These are phyloP conservation scores for Batillaria attramentaria DNA, from an alignment of 1,140 invertebrate species.

Conservation along the genomic window DNA sequence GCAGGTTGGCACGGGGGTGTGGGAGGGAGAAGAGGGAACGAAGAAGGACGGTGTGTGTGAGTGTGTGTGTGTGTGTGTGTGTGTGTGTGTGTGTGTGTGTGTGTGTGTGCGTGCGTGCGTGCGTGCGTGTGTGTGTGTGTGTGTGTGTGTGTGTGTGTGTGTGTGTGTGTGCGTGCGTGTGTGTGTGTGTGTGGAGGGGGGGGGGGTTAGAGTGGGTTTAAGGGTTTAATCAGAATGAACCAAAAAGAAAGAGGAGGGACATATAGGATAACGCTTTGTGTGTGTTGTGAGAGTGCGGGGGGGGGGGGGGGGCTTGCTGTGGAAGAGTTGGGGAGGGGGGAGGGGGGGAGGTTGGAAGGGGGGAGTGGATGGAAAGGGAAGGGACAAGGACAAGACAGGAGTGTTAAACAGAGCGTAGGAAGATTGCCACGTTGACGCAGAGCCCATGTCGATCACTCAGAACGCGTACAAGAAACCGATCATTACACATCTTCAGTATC, in stretches of 20 bases:
- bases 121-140: background rate
- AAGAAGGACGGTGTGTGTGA: constrained; percentile 14
- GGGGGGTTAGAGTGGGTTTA: background rate
- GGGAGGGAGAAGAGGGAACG: no score
- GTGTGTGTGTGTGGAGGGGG: background rate
- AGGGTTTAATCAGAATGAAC: background rate
- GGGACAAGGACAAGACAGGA: background rate
- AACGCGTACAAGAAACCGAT: no score
- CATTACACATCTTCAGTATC: no score
- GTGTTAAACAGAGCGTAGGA: no score
- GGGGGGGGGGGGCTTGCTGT: no score
- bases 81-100: background rate
- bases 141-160: background rate
- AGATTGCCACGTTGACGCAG: no score
- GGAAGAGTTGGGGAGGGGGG: no score
- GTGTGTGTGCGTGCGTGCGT: background rate
- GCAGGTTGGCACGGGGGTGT: no score
- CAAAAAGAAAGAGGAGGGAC: background rate
- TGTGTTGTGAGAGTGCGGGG: no score
- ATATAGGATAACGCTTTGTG: background rate
- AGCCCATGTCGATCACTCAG: no score
- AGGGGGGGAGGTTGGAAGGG: no score
- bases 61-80: constrained; percentile 7
- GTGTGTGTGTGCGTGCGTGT: background rate
- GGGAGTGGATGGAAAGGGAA: background rate